phyloP scores from a whole-genome alignment of 2,888 invertebrate species.

The Bhutanitis thaidina region DNA sequence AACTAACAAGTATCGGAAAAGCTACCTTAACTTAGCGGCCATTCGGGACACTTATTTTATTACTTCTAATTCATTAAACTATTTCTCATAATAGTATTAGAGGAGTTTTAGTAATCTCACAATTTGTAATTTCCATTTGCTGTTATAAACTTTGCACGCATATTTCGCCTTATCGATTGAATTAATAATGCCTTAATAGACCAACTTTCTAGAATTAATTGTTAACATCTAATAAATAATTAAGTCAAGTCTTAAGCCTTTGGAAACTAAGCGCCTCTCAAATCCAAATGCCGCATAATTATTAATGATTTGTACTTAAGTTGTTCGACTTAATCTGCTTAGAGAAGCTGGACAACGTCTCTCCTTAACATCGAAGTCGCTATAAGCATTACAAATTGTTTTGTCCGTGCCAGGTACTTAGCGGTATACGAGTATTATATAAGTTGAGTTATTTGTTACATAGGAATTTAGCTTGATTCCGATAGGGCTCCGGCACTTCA shows the following conservation, averaged over 20 bases:
- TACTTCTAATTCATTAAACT: too few relatives aligned
- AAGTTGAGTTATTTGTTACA: constrained; percentile 11
- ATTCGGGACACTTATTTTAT: too few relatives aligned
- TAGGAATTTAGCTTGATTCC: too few relatives aligned
- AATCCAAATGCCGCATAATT: constrained; percentile 34
- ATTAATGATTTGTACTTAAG: constrained; percentile 54
- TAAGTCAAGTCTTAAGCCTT: constrained; percentile 33
- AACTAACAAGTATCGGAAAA: too few relatives aligned
- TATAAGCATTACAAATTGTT: constrained; percentile 38
- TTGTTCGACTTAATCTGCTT: constrained; percentile 52
- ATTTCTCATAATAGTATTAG: too few relatives aligned
- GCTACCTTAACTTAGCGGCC: too few relatives aligned
- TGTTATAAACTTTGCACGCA: constrained; percentile 3
- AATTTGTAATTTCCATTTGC: neutral
- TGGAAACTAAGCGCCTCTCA: constrained; percentile 34
- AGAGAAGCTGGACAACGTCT: constrained; percentile 41
- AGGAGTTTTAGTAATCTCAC: too few relatives aligned
- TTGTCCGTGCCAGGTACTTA: constrained; percentile 13
- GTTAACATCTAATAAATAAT: constrained; percentile 53
- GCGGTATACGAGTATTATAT: too few relatives aligned
- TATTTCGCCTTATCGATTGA: constrained; percentile 12
- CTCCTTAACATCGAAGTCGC: constrained; percentile 28
- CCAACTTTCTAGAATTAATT: constrained; percentile 25
- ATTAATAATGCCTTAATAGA: constrained; percentile 15
- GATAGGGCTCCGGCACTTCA: too few relatives aligned